phyloP scores from a whole-genome alignment of 1,140 invertebrate species.

The Meloidogyne chitwoodi region DNA sequence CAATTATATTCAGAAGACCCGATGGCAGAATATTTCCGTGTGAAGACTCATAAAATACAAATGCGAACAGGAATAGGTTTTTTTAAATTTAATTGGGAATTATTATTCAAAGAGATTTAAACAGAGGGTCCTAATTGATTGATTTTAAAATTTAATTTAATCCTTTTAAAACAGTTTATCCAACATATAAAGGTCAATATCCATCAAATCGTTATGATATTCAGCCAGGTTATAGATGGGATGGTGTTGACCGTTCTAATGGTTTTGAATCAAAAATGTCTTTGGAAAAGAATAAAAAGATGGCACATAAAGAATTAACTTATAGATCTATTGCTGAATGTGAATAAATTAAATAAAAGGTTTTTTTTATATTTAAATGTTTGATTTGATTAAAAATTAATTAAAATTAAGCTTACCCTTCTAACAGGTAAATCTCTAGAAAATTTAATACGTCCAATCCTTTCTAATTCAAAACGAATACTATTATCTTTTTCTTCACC shows the following conservation, averaged over 20 bases:
- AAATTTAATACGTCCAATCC: conserved; percentile 59
- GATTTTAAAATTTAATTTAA: too few species aligned
- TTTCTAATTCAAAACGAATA: conserved; percentile 42
- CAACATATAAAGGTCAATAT: conserved; percentile 45
- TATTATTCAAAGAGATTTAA: too few species aligned
- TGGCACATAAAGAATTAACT: conserved; percentile 29
- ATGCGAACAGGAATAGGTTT: conserved; percentile 41
- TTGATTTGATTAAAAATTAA: too few species aligned
- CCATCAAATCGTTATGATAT: conserved; percentile 79
- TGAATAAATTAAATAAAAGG: conserved; percentile 13
- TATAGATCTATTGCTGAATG: conserved; percentile 42
- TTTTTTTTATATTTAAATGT: background rate
- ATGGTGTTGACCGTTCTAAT: conserved; percentile 93
- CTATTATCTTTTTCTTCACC: conserved; percentile 48
- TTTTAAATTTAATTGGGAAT: background rate
- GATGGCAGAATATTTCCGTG: conserved; percentile 38
- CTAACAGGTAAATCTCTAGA: conserved; percentile 58
- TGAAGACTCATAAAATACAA: conserved; percentile 40
- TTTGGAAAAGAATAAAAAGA: conserved; percentile 30
- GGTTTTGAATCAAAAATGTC: conserved; percentile 84
- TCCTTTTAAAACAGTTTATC: too few species aligned
- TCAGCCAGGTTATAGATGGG: conserved; percentile 87
- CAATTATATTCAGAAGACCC: conserved; percentile 47
- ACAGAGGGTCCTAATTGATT: too few species aligned
- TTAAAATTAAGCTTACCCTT: conserved; percentile 31